These are phyloP conservation scores for Petrocephalus microphthalmus DNA, from an alignment of 2,113 vertebrate genomes.

Conservation along the genomic window DNA sequence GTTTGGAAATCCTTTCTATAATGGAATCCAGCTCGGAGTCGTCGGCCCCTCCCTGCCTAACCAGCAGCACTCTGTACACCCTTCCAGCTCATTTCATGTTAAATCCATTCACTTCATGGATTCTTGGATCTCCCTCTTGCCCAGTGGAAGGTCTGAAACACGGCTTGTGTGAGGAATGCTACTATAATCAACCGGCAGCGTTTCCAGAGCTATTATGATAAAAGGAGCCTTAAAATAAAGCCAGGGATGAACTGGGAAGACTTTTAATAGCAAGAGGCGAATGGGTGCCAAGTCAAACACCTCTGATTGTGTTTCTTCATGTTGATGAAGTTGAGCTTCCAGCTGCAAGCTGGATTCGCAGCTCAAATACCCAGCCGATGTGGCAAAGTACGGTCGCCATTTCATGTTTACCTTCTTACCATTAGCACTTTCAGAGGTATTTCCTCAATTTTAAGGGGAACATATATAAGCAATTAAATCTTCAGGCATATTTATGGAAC, in stretches of 20 bases:
- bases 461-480: neutral
- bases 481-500: neutral
- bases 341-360: neutral
- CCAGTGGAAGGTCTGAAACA: conserved; percentile 18
- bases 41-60: neutral
- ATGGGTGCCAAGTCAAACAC: conserved; percentile 17
- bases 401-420: neutral
- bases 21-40: conserved; percentile 13
- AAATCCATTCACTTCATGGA: conserved; percentile 25
- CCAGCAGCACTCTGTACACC: neutral
- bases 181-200: neutral
- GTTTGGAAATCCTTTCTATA: neutral
- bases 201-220: conserved; percentile 29
- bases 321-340: neutral
- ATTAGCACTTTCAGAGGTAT: neutral
- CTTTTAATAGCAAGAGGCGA: conserved; percentile 21
- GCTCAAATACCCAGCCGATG: neutral
- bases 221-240: conserved; percentile 29
- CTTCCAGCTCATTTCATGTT: conserved; percentile 26
- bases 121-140: conserved; percentile 23
- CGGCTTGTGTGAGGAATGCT: conserved; percentile 31
- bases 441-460: neutral
- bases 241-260: conserved; percentile 30
- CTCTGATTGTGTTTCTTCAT: conserved; percentile 17
- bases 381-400: neutral